These are phyloP conservation scores for Cardinalis cardinalis DNA, from an alignment of 2,113 vertebrate species.

Conservation along the genomic window DNA sequence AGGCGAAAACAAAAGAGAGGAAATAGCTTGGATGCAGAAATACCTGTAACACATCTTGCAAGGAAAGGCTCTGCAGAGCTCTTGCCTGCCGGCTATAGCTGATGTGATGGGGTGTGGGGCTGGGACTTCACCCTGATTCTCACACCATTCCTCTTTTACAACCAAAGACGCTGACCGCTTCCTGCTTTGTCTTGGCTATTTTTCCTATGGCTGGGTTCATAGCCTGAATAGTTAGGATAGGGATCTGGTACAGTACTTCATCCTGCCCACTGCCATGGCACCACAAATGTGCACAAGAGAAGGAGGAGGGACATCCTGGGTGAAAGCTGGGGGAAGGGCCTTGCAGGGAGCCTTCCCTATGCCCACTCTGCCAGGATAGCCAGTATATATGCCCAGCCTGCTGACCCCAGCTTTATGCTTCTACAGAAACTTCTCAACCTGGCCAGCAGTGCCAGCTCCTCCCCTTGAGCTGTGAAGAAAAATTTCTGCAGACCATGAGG, in stretches of 20 bases:
- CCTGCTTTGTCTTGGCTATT: conserved; percentile 51
- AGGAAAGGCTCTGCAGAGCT: not conserved
- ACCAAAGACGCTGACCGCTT: conserved; percentile 51
- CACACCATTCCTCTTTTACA: conserved; percentile 64
- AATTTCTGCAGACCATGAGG: not conserved
- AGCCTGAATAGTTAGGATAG: not conserved
- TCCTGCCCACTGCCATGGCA: not conserved
- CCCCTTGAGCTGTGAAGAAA: not conserved
- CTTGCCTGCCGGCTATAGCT: not conserved
- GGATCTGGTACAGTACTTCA: not conserved
- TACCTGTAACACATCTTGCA: conserved; percentile 3
- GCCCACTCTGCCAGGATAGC: fast-evolving
- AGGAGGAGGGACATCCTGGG: not conserved
- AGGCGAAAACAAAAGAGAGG: not conserved
- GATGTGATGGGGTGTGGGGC: not conserved
- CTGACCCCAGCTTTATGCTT: not conserved
- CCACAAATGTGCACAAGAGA: not conserved
- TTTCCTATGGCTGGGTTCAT: conserved; percentile 20
- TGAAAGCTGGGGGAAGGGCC: not conserved
- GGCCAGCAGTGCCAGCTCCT: not conserved
- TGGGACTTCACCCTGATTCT: conserved; percentile 25
- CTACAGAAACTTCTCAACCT: not conserved
- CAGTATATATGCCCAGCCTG: not conserved
- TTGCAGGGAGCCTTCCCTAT: fast-evolving
- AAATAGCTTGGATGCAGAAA: conserved; percentile 39